A percentile compares a stretch with the other conserved stretches of the same genome.
phyloP scores from a whole-genome alignment of 2,113 vertebrate genomes.

The Alectura lathami region DNA sequence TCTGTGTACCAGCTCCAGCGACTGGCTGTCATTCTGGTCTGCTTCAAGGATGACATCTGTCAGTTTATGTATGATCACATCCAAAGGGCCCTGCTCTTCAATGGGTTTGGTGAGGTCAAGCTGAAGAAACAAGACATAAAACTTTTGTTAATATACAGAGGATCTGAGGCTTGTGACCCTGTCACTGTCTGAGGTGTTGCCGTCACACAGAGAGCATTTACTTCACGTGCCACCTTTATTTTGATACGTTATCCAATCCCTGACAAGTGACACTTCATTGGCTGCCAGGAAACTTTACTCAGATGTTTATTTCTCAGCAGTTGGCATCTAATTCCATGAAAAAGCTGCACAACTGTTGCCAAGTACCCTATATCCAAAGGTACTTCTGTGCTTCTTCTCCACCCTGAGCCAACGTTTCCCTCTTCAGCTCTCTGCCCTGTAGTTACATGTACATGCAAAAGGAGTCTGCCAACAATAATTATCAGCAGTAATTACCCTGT shows the following conservation, averaged over 20 bases:
- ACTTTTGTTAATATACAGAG: neutral
- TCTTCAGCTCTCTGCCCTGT: neutral
- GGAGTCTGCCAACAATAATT: neutral
- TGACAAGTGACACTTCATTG: neutral
- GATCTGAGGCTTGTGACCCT: neutral
- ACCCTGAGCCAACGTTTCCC: neutral
- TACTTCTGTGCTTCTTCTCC: neutral
- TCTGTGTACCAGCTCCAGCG: slow-evolving; percentile 91
- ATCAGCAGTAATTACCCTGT: neutral
- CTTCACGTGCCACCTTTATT: neutral
- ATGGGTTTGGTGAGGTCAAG: slow-evolving; percentile 92
- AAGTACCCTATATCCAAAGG: neutral
- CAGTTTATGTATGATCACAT: slow-evolving; percentile 98
- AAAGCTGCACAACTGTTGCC: neutral
- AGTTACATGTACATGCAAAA: neutral
- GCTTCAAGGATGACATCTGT: slow-evolving; percentile 97
- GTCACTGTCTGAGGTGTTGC: neutral
- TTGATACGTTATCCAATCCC: neutral
- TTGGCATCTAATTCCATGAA: neutral
- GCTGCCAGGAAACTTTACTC: neutral
- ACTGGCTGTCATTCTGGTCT: slow-evolving; percentile 95
- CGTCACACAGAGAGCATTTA: neutral
- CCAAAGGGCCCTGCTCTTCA: slow-evolving; percentile 95
- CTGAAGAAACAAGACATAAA: slow-evolving; percentile 66
- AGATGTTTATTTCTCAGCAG: neutral